These are phyloP conservation scores for Phenganax stokvisi DNA, from an alignment of 92 coral and sea anemone species.

Conservation along the genomic window DNA sequence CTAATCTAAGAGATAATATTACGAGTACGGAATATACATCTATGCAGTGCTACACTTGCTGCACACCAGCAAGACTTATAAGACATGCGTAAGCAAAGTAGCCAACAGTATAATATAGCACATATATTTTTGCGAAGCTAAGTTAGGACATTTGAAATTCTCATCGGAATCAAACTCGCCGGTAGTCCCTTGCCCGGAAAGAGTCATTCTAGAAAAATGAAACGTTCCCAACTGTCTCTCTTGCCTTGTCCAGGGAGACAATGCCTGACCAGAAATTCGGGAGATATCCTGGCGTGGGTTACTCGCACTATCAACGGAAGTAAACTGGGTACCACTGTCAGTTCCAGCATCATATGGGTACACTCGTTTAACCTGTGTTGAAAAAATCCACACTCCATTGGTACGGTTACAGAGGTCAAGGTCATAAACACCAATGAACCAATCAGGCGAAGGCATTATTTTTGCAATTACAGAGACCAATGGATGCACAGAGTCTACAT, in stretches of 20 bases:
- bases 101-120: neutral
- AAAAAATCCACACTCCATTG: neutral
- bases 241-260: conserved; percentile 1
- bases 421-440: conserved; percentile 32
- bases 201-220: neutral
- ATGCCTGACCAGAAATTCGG: neutral
- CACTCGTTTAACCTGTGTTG: neutral
- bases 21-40: too few relatives aligned
- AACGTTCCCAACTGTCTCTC: neutral
- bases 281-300: neutral
- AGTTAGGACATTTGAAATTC: conserved; percentile 8
- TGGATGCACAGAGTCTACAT: conserved; percentile 17
- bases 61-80: too few relatives aligned
- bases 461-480: conserved; percentile 4
- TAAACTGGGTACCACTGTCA: neutral
- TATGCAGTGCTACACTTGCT: too few relatives aligned
- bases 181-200: neutral
- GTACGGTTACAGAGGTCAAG: conserved; percentile 12
- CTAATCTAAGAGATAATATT: too few relatives aligned
- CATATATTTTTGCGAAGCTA: neutral
- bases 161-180: conserved; percentile 12
- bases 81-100: neutral
- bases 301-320: conserved; percentile 2
- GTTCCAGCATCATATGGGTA: conserved; percentile 24
- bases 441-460: conserved; percentile 27